A percentile compares a stretch with the other conserved stretches of the same genome.
These are phyloP conservation scores for Endotricha flammealis DNA, from an alignment of 2,888 invertebrate genomes.

Conservation along the genomic window DNA sequence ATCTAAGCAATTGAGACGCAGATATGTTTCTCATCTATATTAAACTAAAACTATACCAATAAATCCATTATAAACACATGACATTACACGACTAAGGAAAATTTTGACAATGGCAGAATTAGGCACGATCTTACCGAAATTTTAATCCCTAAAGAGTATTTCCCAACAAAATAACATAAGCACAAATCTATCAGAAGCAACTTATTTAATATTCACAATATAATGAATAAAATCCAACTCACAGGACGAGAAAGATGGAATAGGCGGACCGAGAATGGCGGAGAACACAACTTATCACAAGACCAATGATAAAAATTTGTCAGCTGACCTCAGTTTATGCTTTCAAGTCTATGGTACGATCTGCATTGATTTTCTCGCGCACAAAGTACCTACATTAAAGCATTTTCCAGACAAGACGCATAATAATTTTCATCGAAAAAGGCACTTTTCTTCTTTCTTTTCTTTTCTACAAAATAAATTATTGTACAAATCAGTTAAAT, in stretches of 20 bases:
- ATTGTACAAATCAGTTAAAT: too few relatives aligned
- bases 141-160: conserved; percentile 25
- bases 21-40: conserved; percentile 1
- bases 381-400: not conserved
- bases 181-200: conserved; percentile 38
- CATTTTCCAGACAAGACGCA: not conserved
- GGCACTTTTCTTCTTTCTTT: too few relatives aligned
- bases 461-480: too few relatives aligned
- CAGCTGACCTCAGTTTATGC: conserved; percentile 74
- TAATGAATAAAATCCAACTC: conserved; percentile 56
- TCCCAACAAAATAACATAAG: conserved; percentile 43
- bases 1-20: too few relatives aligned
- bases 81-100: conserved; percentile 34
- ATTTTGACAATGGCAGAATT: conserved; percentile 39
- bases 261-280: conserved; percentile 76
- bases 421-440: too few relatives aligned
- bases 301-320: conserved; percentile 77
- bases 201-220: conserved; percentile 29
- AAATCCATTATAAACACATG: conserved; percentile 22
- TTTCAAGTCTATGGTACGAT: conserved; percentile 44
- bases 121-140: conserved; percentile 46
- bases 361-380: conserved; percentile 53
- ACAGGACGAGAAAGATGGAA: conserved; percentile 71
- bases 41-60: conserved; percentile 19
- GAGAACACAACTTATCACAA: conserved; percentile 76